A percentile compares a stretch with the other conserved stretches of the same genome.
Conservation (phyloP, 2,888 invertebrate species). For the Steinernema hermaphroditum region DNA sequence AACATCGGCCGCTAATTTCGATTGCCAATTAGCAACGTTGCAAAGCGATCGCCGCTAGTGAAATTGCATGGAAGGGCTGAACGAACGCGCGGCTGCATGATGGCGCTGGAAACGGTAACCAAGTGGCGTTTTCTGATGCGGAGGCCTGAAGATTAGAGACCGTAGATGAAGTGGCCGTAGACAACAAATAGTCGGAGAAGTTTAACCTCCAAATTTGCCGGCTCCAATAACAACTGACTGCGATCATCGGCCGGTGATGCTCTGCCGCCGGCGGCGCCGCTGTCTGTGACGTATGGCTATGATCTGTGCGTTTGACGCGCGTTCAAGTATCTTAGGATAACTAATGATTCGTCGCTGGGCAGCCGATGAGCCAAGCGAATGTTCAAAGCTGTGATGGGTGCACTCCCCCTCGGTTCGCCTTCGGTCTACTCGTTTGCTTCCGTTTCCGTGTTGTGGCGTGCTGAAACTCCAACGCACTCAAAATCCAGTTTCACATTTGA, state of each 20-base stretch:
- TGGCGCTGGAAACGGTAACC: not conserved
- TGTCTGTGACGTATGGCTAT: constrained; percentile 23
- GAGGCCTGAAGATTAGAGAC: constrained; percentile 1
- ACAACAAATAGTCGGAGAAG: constrained; percentile 5
- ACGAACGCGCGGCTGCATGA: not conserved
- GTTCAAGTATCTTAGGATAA: constrained; percentile 9
- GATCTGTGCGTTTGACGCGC: constrained; percentile 22
- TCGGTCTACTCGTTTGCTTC: not conserved
- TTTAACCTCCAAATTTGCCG: constrained; percentile 6
- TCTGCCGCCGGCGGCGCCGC: not conserved
- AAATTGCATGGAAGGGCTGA: not conserved
- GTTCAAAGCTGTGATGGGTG: not conserved
- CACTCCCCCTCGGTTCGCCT: not conserved
- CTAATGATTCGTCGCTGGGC: not conserved
- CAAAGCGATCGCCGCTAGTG: constrained; percentile 6
- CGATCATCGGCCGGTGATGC: not conserved
- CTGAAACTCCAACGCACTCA: not conserved
- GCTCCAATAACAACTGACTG: not conserved
- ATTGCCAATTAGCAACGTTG: constrained; percentile 9
- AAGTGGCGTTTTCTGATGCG: not conserved
- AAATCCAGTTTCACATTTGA: constrained; percentile 21
- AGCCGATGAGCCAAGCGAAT: not conserved
- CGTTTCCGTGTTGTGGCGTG: not conserved
- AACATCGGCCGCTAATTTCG: constrained; percentile 20
- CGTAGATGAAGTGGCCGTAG: not conserved